phyloP scores from a whole-genome alignment of 30 jellyfish, hydroid and myxozoan genomes.

The Hydra vulgaris region DNA sequence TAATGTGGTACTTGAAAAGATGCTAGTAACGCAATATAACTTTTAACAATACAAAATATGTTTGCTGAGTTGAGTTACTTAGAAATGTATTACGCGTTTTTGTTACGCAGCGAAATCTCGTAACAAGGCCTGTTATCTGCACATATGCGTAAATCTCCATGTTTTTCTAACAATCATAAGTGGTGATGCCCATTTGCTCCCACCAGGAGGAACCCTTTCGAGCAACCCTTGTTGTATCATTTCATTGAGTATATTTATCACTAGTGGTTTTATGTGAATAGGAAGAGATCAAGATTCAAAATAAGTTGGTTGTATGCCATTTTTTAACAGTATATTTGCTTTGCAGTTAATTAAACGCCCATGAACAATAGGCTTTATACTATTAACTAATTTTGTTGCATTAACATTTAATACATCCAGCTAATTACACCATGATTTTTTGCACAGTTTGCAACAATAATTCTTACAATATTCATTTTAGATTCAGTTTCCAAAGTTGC shows the following conservation, averaged over 20 bases:
- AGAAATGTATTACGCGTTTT: too few relatives aligned
- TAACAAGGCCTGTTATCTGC: not conserved
- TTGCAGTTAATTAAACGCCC: not conserved
- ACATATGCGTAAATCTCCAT: not conserved
- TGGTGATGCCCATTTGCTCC: not conserved
- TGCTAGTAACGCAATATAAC: too few relatives aligned
- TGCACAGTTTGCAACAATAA: not conserved
- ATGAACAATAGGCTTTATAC: not conserved
- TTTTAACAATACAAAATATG: too few relatives aligned
- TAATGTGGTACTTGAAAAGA: too few relatives aligned
- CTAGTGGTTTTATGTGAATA: not conserved
- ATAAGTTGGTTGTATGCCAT: not conserved
- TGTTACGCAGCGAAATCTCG: too few relatives aligned
- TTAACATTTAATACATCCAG: not conserved
- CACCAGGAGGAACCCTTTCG: not conserved
- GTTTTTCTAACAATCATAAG: not conserved
- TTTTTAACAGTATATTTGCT: not conserved
- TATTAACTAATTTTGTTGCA: not conserved
- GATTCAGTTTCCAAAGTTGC: not conserved
- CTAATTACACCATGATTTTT: not conserved
- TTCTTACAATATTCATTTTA: not conserved
- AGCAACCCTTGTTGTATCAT: not conserved
- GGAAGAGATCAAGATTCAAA: not conserved
- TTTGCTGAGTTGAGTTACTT: too few relatives aligned
- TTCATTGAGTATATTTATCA: not conserved